Evolutionary conservation across 1,140 invertebrate species (phyloP), one percentile per base, ranked within the genome.

Genomic region (Leptonema lineaticorne): DNA sequence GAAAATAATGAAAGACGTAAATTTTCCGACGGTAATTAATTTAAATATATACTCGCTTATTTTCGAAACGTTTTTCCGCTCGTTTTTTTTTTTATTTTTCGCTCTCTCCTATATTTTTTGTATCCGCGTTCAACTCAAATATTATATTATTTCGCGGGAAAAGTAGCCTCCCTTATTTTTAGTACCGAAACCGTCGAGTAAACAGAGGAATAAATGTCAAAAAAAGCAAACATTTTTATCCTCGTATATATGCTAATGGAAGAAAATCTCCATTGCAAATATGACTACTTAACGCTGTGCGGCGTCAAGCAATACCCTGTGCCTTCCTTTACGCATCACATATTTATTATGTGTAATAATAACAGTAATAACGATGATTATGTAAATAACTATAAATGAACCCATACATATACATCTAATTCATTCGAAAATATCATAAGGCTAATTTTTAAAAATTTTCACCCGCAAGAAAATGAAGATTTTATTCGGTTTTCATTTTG

Each of bases 11-110:
- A 4, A 7, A 48, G 22, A n/a, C 16, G 46, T 20, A 53, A 20
- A 53, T 53, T 53, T 53, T 26, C n/a, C 2, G 24, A 53, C 27
- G 50, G 50, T 53, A 53, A 53, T 53, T 53, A 53, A 53, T 53
- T 53, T 53, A 53, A 53, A 53, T 53, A 24, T 53, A 53, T 26
- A 53, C 50, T 2, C 37, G 16, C 4, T n/a, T n/a, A n/a, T n/a
- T n/a, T n/a, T n/a, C n/a, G n/a, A n/a, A n/a, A 41, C 2, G 22
- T 22, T 41, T 26, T n/a, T n/a, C n/a, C n/a, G n/a, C n/a, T n/a
- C n/a, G n/a, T n/a, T n/a, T n/a, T n/a, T n/a, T n/a, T n/a, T n/a
- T n/a, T n/a, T n/a, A n/a, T n/a, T n/a, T n/a, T n/a, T n/a, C n/a
- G n/a, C n/a, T n/a, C n/a, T n/a, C n/a, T n/a, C n/a, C n/a, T n/a